These are phyloP conservation scores for Metaphire vulgaris DNA, from an alignment of 1,140 invertebrate genomes.

Conservation along the genomic window DNA sequence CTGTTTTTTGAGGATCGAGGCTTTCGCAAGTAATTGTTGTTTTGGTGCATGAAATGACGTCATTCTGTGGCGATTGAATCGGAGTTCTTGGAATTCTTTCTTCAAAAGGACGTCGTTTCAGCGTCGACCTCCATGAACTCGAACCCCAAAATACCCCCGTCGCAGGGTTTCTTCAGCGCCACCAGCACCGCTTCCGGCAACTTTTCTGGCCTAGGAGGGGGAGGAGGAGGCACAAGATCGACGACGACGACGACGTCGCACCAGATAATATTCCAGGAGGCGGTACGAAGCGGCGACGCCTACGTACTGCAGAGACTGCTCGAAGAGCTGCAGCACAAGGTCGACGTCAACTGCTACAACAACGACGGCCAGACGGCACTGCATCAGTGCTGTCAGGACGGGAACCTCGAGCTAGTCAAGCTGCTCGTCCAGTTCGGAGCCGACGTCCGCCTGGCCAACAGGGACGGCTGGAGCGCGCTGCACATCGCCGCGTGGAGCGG, in stretches of 20 bases:
- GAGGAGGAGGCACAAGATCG: too few relatives aligned
- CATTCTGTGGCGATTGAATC: too few relatives aligned
- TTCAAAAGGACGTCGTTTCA: too few relatives aligned
- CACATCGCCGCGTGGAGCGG: slow-evolving; percentile 56
- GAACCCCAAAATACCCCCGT: too few relatives aligned
- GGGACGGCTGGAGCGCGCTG: slow-evolving; percentile 56
- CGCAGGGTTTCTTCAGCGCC: too few relatives aligned
- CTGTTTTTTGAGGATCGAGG: too few relatives aligned
- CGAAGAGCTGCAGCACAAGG: slow-evolving; percentile 46
- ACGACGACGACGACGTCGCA: slow-evolving; percentile 20
- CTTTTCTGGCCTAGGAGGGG: too few relatives aligned
- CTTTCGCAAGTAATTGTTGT: too few relatives aligned
- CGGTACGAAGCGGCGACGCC: slow-evolving; percentile 49
- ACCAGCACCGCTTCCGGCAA: too few relatives aligned
- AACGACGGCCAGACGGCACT: slow-evolving; percentile 55
- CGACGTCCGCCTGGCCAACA: slow-evolving; percentile 53
- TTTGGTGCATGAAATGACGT: too few relatives aligned
- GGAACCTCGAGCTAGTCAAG: slow-evolving; percentile 56
- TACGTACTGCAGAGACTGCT: slow-evolving; percentile 46
- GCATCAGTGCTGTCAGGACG: slow-evolving; percentile 54
- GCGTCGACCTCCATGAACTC: too few relatives aligned
- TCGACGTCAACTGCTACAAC: slow-evolving; percentile 54
- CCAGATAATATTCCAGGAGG: slow-evolving; percentile 48
- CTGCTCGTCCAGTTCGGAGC: slow-evolving; percentile 55
- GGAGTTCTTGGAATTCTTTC: too few relatives aligned